Conservation (phyloP, 1,140 invertebrate species). For the Drosophila sulfurigaster region DNA sequence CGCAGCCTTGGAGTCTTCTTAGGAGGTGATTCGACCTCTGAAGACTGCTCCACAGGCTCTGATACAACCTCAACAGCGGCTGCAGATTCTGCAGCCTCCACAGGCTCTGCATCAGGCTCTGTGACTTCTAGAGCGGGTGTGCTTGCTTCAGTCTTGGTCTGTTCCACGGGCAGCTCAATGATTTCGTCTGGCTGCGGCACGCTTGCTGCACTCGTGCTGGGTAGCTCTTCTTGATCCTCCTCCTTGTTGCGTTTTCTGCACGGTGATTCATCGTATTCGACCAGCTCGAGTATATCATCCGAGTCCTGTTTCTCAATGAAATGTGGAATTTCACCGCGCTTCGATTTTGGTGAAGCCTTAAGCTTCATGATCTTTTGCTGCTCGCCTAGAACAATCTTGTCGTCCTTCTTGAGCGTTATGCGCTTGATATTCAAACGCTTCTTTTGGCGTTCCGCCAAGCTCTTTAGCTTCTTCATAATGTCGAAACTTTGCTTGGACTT, state of each 20-base stretch:
- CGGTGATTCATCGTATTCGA: constrained; percentile 83
- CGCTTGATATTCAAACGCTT: constrained; percentile 86
- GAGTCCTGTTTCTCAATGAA: constrained; percentile 84
- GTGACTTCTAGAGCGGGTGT: constrained; percentile 53
- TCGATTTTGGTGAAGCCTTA: constrained; percentile 81
- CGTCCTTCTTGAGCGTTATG: constrained; percentile 84
- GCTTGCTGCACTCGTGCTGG: constrained; percentile 53
- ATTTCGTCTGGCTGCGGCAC: constrained; percentile 80
- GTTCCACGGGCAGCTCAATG: constrained; percentile 72
- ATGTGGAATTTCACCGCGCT: constrained; percentile 78
- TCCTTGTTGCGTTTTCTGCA: constrained; percentile 77
- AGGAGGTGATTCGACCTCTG: constrained; percentile 56
- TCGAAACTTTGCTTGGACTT: constrained; percentile 85
- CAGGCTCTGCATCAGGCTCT: constrained; percentile 80
- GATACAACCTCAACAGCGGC: too few species aligned
- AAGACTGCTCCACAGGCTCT: background rate
- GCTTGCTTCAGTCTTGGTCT: constrained; percentile 47
- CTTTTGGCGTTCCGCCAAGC: constrained; percentile 87
- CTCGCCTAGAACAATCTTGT: constrained; percentile 78
- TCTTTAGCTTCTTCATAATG: constrained; percentile 87
- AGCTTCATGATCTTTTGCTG: constrained; percentile 80
- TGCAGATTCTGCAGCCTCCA: background rate
- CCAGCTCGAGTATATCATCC: constrained; percentile 80
- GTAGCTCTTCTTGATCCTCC: constrained; percentile 39
- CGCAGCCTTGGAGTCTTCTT: constrained; percentile 85